These are phyloP conservation scores for Chouioia cunea DNA, from an alignment of 2,888 invertebrate species.

Conservation along the genomic window DNA sequence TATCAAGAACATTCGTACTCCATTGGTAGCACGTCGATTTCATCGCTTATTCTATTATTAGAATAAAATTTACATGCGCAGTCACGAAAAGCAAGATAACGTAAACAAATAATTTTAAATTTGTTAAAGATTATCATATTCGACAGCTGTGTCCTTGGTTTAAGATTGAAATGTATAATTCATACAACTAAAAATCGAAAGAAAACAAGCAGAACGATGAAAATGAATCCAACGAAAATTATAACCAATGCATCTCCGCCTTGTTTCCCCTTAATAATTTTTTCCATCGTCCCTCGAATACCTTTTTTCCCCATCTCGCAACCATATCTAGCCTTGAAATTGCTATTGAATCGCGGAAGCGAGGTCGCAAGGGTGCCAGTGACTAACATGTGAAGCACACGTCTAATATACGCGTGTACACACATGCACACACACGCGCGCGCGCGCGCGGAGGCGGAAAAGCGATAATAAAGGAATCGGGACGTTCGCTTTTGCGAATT, in stretches of 20 bases:
- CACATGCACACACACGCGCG: too few relatives aligned
- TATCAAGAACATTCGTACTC: too few relatives aligned
- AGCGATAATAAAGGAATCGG: slow-evolving; percentile 39
- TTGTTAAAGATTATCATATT: too few relatives aligned
- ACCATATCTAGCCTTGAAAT: slow-evolving; percentile 45
- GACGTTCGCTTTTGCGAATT: slow-evolving; percentile 19
- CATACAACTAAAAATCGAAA: neutral
- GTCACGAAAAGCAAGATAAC: too few relatives aligned
- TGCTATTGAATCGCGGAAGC: slow-evolving; percentile 59
- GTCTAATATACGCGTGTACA: slow-evolving; percentile 5
- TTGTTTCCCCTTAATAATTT: neutral
- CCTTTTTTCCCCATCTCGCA: neutral
- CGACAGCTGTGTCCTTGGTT: too few relatives aligned
- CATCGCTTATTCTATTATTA: too few relatives aligned
- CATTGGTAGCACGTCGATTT: too few relatives aligned
- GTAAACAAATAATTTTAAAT: too few relatives aligned
- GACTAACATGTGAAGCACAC: neutral
- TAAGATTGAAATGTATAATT: too few relatives aligned
- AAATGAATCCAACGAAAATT: neutral
- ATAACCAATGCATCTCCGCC: slow-evolving; percentile 19
- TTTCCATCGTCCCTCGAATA: neutral
- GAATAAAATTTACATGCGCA: too few relatives aligned
- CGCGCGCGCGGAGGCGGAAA: slow-evolving; percentile 8
- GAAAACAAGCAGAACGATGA: neutral
- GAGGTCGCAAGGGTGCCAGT: slow-evolving; percentile 42